phyloP scores from a whole-genome alignment of 2,888 invertebrate genomes.

The Troides helena region DNA sequence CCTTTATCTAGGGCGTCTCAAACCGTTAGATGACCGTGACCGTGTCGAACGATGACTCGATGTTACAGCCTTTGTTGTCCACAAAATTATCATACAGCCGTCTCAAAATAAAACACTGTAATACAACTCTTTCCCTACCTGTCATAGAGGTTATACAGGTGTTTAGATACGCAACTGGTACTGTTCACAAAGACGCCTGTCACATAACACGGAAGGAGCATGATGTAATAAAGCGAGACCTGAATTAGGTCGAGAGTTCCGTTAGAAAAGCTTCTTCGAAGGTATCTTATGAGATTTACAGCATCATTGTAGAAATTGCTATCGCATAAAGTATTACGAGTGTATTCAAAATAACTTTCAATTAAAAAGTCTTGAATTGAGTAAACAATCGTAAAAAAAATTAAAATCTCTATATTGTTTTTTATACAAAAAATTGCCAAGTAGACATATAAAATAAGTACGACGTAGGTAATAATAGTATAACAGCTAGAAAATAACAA shows the following conservation, averaged over 20 bases:
- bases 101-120: conserved; percentile 1
- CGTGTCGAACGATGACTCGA: conserved; percentile 57
- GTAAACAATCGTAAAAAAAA: too few relatives aligned
- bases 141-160: neutral
- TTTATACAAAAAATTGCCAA: too few relatives aligned
- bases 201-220: conserved; percentile 31
- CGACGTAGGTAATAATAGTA: neutral
- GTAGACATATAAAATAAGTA: neutral
- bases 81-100: conserved; percentile 31
- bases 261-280: conserved; percentile 35
- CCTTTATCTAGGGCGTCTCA: conserved; percentile 65
- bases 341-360: neutral
- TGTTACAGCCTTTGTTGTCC: conserved; percentile 38
- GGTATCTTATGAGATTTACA: conserved; percentile 32
- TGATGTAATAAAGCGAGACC: conserved; percentile 38
- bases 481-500: neutral
- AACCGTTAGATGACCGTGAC: conserved; percentile 74
- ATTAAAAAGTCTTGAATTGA: neutral
- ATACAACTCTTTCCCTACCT: neutral
- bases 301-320: conserved; percentile 28
- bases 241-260: conserved; percentile 42
- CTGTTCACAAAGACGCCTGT: conserved; percentile 24
- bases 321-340: conserved; percentile 4
- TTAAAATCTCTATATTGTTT: too few relatives aligned
- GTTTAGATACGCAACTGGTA: conserved; percentile 19